phyloP scores from a whole-genome alignment of 1,140 invertebrate species.

The Zaprionus lachaisei region DNA sequence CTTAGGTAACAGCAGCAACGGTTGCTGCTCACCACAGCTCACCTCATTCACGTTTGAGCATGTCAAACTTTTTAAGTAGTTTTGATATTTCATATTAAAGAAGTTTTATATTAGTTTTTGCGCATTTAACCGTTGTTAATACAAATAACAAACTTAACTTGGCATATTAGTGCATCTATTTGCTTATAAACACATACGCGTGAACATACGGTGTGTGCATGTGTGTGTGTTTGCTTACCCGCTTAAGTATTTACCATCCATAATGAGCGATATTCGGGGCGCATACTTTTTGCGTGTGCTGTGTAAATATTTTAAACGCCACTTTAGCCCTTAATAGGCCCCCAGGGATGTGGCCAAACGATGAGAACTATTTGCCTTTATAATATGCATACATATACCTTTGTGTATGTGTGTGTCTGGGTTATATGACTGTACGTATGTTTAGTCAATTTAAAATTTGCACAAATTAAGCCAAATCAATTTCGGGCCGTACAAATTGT shows the following conservation, averaged over 20 bases:
- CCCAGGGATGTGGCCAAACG: slow-evolving; percentile 47
- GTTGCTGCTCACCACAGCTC: neutral
- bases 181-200: slow-evolving; percentile 16
- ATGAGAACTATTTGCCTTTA: slow-evolving; percentile 5
- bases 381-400: slow-evolving; percentile 19
- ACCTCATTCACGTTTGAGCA: slow-evolving; percentile 52
- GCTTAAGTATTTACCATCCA: slow-evolving; percentile 57
- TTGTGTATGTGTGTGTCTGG: slow-evolving; percentile 16
- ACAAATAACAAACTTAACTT: slow-evolving; percentile 72
- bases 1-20: slow-evolving; percentile 3
- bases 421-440: slow-evolving; percentile 3
- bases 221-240: neutral
- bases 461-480: slow-evolving; percentile 79
- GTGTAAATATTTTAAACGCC: slow-evolving; percentile 76
- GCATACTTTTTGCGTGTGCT: slow-evolving; percentile 69
- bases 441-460: slow-evolving; percentile 71
- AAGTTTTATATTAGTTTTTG: slow-evolving; percentile 80
- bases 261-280: slow-evolving; percentile 67
- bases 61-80: slow-evolving; percentile 81
- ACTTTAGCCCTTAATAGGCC: slow-evolving; percentile 67
- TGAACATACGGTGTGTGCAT: neutral
- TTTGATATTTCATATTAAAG: slow-evolving; percentile 81
- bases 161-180: slow-evolving; percentile 58
- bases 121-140: slow-evolving; percentile 76
- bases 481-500: slow-evolving; percentile 68